These are phyloP conservation scores for Ischnus inquisitorius DNA, from an alignment of 2,888 invertebrate species.

Conservation along the genomic window DNA sequence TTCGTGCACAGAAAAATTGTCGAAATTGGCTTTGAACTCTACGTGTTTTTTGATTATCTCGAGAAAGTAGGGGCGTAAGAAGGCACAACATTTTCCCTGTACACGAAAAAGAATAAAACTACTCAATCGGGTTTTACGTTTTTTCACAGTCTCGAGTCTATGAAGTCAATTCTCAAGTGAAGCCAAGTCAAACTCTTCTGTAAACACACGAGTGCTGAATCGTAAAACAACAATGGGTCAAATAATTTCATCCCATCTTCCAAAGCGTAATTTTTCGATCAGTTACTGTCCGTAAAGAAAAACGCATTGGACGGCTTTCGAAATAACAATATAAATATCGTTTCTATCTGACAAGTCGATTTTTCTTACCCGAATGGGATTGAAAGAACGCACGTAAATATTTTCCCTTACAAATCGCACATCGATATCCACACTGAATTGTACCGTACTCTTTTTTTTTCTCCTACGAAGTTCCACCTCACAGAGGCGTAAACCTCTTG, in stretches of 20 bases:
- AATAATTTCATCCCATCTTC: not conserved
- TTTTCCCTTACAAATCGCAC: too few relatives aligned
- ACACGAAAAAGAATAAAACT: slow-evolving; percentile 77
- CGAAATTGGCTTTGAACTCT: slow-evolving; percentile 5
- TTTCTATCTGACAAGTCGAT: not conserved
- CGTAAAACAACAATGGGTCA: too few relatives aligned
- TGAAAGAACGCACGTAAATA: too few relatives aligned
- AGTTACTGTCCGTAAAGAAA: not conserved
- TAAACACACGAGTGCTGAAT: too few relatives aligned
- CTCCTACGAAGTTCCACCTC: slow-evolving; percentile 68
- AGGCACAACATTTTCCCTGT: slow-evolving; percentile 80
- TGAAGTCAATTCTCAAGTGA: too few relatives aligned
- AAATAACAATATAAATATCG: not conserved
- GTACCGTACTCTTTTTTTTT: slow-evolving; percentile 52
- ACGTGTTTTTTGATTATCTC: slow-evolving; percentile 48
- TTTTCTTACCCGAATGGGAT: not conserved
- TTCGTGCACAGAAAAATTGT: not conserved
- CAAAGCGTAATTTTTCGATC: not conserved
- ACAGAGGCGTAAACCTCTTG: slow-evolving; percentile 72
- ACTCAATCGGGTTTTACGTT: too few relatives aligned
- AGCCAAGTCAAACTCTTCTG: too few relatives aligned
- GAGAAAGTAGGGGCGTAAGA: slow-evolving; percentile 64
- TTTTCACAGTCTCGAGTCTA: too few relatives aligned
- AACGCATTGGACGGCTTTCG: not conserved
- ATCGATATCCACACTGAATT: not conserved